A percentile compares a stretch with the other conserved stretches of the same genome.
phyloP scores from a whole-genome alignment of 2,888 invertebrate genomes.

The Uloborus plumipes region DNA sequence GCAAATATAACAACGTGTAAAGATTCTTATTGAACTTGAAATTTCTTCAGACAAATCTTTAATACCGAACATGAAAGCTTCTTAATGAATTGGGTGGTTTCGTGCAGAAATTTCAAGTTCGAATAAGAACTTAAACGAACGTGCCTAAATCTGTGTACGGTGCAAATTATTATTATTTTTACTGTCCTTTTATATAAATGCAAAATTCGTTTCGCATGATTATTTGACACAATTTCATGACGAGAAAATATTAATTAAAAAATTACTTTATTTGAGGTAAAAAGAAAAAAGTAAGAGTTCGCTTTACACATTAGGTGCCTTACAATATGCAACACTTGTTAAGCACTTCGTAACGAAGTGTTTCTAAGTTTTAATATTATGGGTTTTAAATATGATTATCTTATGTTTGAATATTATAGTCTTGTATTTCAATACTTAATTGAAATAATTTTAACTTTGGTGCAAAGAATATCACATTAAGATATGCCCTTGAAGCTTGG shows the following conservation, averaged over 20 bases:
- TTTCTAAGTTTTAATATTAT: not conserved
- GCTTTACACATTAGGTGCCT: conserved; percentile 62
- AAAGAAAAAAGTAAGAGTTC: conserved; percentile 25
- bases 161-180: conserved; percentile 52
- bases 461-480: no score
- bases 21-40: not conserved
- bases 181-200: conserved; percentile 32
- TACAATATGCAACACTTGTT: conserved; percentile 48
- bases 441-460: no score
- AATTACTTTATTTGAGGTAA: not conserved
- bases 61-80: no score
- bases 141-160: conserved; percentile 56
- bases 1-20: not conserved
- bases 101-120: not conserved
- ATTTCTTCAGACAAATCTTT: not conserved
- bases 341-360: not conserved
- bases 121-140: conserved; percentile 29
- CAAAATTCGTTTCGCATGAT: not conserved
- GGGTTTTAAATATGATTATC: not conserved
- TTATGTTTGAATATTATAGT: no score
- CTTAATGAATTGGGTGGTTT: not conserved
- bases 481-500: no score
- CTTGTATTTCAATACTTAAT: no score
- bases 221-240: no score
- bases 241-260: no score